Base-by-base conservation (phyloP, 2,888 invertebrate species). In the Standfussiana lucernea region DNA sequence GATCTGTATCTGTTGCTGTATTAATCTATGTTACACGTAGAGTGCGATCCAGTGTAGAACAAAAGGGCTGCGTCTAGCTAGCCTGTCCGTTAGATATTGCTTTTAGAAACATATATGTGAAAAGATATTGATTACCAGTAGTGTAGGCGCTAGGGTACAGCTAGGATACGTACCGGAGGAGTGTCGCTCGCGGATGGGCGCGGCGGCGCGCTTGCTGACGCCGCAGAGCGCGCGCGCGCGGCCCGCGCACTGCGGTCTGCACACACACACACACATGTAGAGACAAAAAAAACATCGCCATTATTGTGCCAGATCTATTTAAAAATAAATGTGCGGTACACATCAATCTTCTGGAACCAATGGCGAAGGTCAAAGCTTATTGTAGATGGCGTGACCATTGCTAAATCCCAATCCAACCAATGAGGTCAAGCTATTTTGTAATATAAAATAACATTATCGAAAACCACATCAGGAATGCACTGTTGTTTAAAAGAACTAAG, bases 231-330 rank as follows among this genome's bases (percentile, higher is more conserved):
- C 32, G 4, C 53, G 78, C n/a, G 32, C 24, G 4, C 77, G 90
- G 3, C 40, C 37, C 24, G 75, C 73, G 91, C 92, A 0, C 90
- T 87, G 0, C 92, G 93, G 91, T 65, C 95, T 95, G 90, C 24
- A 1, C 15, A 21, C 2, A 70, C 35, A 18, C 59, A 32, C 13
- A 4, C 5, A n/a, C 13, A 13, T 53, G 13, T n/a, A 13, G n/a
- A 4, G 24, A 50, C 50, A 50, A 10, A 50, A 24, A 24, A 24
- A 50, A 50, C 47, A 47, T 21, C 47, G 8, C 8, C 24, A 47
- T 8, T 24, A 47, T 10, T 7, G 47, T 42, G 15, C 42, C 5
- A 18, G 6, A 18, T 21, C 45, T 45, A 6, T 45, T 45, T 18
- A 45, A 45, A 45, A 45, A 45, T 2, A 21, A 45, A 45, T 45